Evolutionary conservation across 2,888 invertebrate genomes (phyloP), one percentile per base, ranked within the genome.

Genomic region (Calameuta pallipes): DNA sequence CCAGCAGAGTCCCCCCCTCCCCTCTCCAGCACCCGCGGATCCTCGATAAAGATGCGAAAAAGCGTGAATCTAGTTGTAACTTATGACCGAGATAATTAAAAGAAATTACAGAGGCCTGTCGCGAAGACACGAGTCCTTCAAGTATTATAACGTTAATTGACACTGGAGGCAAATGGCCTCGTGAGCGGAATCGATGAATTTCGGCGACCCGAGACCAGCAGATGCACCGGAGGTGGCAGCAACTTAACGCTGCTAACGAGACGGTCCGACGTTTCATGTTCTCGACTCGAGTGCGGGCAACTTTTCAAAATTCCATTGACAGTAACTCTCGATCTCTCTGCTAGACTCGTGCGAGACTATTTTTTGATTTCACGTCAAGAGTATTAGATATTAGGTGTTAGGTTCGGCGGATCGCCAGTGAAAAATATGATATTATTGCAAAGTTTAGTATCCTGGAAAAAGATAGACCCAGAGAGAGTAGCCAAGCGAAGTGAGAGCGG

Each of bases 21-120:
- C 74, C 69, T 56, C n/a, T 41, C 35, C 31, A 69, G 35, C 35
- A 56, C 34, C 69, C 71, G 75, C 77, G 71, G 69, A 31, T 75
- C 74, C 71, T 78, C 76, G 80, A 83, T 80, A 82, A 83, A 82
- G 77, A 80, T 76, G 80, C 79, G 82, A 83, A 82, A 83, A 82
- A 80, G 83, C 81, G 82, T 75, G 82, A 83, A 83, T 81, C 81
- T 81, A 77, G 81, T 82, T 83, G 79, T 79, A 81, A 83, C 77
- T 82, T 83, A 82, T 79, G 79, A 79, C 77, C 77, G 77, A 82
- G 82, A 81, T 82, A 79, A 83, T 83, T 82, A 82, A 81, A 80
- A 81, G 82, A 81, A 82, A 69, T 69, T 78, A 76, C 68, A 79
- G 33, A 77, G 79, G 4, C 15, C 69, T 15, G 41, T 6, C 41